phyloP scores from a whole-genome alignment of 2,113 vertebrate species.

The Malurus alboscapulatus region DNA sequence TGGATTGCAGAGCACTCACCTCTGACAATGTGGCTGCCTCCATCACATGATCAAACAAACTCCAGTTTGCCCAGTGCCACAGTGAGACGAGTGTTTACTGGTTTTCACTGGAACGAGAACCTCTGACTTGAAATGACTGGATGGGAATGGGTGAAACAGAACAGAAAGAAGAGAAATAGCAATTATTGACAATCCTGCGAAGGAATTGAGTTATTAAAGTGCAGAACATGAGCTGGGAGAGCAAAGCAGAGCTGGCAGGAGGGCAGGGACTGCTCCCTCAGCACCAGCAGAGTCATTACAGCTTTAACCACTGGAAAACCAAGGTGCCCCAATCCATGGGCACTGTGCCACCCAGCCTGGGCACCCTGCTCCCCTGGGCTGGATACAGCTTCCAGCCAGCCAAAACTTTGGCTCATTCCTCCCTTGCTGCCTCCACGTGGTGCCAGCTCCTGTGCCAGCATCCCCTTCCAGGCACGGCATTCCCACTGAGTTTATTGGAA shows the following conservation, averaged over 20 bases:
- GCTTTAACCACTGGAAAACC: background rate
- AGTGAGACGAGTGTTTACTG: conserved; percentile 72
- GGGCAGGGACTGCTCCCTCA: background rate
- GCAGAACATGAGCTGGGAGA: background rate
- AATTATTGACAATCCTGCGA: background rate
- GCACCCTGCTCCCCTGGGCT: background rate
- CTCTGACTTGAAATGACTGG: conserved; percentile 78
- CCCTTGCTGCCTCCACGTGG: background rate
- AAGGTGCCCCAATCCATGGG: rapidly evolving
- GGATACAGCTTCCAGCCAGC: background rate
- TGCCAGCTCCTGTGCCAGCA: background rate
- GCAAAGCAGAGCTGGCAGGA: background rate
- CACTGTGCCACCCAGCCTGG: background rate
- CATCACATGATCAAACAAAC: conserved; percentile 92
- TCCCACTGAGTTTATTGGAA: rapidly evolving
- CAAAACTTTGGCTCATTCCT: background rate
- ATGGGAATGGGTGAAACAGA: background rate
- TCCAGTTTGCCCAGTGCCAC: conserved; percentile 80
- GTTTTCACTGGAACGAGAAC: conserved; percentile 74
- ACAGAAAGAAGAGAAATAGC: background rate
- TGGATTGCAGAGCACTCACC: conserved; percentile 52
- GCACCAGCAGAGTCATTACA: background rate
- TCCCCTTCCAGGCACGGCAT: background rate
- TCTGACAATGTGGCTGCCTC: background rate
- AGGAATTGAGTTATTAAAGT: background rate